Evolutionary conservation across 2,888 invertebrate species (phyloP), one percentile per base, ranked within the genome.

Genomic region (Nowickia ferox): DNA sequence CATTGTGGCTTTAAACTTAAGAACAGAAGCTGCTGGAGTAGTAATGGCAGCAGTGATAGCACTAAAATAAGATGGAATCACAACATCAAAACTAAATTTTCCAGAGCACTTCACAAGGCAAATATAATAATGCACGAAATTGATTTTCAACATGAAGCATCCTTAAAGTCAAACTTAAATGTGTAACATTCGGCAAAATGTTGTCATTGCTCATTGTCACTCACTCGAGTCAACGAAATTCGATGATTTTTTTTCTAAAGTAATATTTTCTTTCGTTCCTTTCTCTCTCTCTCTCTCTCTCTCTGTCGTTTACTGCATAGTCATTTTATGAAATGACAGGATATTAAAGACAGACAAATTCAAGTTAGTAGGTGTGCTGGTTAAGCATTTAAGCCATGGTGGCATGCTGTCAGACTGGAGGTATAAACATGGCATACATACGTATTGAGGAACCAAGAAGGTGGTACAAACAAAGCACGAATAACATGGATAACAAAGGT

Each of bases 81-180:
- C 72, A 87, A 77, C 66, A 87, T 87, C 85, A 87, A 85, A 84
- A 87, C 84, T 88, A 89, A 88, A 90, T 91, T 90, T 91, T 90
- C 90, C 90, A 91, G 90, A 89, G 91, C 90, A 91, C 90, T 90
- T 90, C 90, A 90, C 91, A 90, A 89, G 89, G 89, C 91, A 90
- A 91, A 91, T 90, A 91, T 90, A 90, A 91, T 91, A 90, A 90
- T 91, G 90, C 90, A 91, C 90, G 90, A 90, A 90, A 90, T 90
- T 90, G 90, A 90, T 90, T 90, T 90, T 90, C 90, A 90, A 90
- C 91, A 90, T 84, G 44, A 84, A 90, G 91, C 87, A 88, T 84
- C 66, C 83, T 86, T 79, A 79, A 83, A 69, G 75, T 72, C 72
- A 15, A 86, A 82, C 69, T 82, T 82, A 66, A 83, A 83, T 79